Evolutionary conservation across 2,888 invertebrate genomes (phyloP).

Genomic region (Cartodere bifasciata): DNA sequence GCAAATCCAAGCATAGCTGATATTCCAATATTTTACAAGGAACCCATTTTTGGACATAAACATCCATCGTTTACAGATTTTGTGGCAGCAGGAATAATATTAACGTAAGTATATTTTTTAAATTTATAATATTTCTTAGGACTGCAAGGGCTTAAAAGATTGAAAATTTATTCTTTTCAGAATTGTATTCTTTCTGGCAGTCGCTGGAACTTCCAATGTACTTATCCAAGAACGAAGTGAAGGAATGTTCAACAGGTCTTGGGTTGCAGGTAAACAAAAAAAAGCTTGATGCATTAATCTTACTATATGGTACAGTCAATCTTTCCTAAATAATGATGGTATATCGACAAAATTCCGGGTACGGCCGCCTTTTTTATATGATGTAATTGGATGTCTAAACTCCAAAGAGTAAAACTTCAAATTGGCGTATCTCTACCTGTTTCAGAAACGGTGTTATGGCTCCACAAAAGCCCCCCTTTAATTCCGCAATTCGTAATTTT

Average conservation of each 20-base stretch:
- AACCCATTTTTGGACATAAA: constrained; percentile 78
- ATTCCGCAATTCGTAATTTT: too few species aligned
- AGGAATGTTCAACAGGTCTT: constrained; percentile 81
- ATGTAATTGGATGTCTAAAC: too few species aligned
- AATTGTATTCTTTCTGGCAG: constrained; percentile 92
- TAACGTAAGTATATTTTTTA: constrained; percentile 55
- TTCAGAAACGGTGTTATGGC: too few species aligned
- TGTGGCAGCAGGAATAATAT: constrained; percentile 89
- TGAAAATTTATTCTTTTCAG: constrained; percentile 43
- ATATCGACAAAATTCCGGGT: too few species aligned
- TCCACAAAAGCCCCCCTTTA: too few species aligned
- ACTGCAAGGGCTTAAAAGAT: too few species aligned
- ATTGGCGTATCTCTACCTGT: too few species aligned
- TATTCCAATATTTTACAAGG: constrained; percentile 77
- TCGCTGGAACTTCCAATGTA: constrained; percentile 84
- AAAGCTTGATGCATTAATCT: too few species aligned
- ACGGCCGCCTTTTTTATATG: too few species aligned
- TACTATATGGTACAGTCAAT: too few species aligned
- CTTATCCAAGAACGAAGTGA: constrained; percentile 85
- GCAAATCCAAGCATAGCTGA: constrained; percentile 78
- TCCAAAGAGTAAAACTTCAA: too few species aligned
- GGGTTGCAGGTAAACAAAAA: constrained; percentile 93
- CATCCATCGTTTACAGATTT: constrained; percentile 92
- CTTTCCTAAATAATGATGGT: too few species aligned
- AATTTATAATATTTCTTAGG: not conserved